Conservation (phyloP, 2,113 vertebrate genomes). For the Lucifuga dentata region DNA sequence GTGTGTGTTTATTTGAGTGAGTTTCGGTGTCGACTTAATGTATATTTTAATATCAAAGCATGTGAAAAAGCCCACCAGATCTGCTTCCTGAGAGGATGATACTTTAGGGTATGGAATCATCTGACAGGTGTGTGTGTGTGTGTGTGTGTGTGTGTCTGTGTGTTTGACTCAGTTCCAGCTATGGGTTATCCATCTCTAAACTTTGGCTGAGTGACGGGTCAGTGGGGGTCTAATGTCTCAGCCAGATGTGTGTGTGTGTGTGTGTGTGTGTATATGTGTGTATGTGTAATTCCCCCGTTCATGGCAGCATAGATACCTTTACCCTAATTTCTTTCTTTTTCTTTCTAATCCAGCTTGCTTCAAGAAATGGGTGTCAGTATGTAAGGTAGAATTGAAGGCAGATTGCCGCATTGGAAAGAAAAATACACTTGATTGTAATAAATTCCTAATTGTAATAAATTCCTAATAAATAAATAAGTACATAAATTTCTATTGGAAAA, state of each 20-base stretch:
- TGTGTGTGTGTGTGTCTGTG: constrained; percentile 30
- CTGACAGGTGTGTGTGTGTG: background rate
- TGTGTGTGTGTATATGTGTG: no score
- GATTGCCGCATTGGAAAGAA: no score
- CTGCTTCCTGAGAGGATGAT: background rate
- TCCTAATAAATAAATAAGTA: no score
- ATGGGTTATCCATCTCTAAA: constrained; percentile 55
- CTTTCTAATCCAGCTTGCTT: constrained; percentile 3
- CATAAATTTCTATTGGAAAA: no score
- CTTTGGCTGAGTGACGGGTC: constrained; percentile 38
- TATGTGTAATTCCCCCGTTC: constrained; percentile 6
- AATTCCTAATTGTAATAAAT: no score
- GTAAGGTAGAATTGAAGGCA: no score
- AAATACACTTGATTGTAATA: no score
- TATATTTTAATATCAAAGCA: constrained; percentile 4
- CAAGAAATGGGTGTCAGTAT: no score
- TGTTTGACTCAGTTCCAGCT: constrained; percentile 36
- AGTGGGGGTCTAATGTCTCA: constrained; percentile 55
- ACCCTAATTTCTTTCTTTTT: constrained; percentile 9
- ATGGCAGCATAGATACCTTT: constrained; percentile 35
- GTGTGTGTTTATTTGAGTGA: background rate
- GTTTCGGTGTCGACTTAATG: background rate
- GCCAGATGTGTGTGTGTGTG: constrained; percentile 64
- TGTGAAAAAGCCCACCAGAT: constrained; percentile 5
- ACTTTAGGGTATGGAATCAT: background rate